Conservation (phyloP, 1,140 invertebrate genomes). For the Vollenhovia emeryi region DNA sequence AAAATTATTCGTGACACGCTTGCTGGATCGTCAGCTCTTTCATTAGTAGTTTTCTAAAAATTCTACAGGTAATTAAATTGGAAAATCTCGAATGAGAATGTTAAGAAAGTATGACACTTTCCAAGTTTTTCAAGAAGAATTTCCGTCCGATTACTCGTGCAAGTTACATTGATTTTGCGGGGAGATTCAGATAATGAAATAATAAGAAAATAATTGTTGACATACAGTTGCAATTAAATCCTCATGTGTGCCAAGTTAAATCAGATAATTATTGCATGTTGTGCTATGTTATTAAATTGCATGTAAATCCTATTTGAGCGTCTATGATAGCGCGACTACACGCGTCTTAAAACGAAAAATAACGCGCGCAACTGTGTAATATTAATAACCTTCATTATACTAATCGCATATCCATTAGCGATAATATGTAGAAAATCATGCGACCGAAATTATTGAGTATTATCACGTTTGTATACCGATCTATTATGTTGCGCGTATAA, state of each 20-base stretch:
- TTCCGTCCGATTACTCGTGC: neutral
- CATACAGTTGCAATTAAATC: conserved; percentile 11
- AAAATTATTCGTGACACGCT: conserved; percentile 3
- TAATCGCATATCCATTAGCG: conserved; percentile 39
- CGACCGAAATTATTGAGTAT: conserved; percentile 33
- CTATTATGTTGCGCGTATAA: conserved; percentile 7
- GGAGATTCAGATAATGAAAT: neutral
- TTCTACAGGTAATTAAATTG: conserved; percentile 18
- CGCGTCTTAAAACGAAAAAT: conserved; percentile 35
- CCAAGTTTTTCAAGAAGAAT: neutral
- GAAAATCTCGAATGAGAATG: neutral
- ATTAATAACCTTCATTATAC: conserved; percentile 38
- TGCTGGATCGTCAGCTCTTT: neutral
- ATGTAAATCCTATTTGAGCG: conserved; percentile 17
- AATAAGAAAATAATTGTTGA: neutral
- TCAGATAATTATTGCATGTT: conserved; percentile 20
- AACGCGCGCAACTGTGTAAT: neutral
- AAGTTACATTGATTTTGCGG: neutral
- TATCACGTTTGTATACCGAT: conserved; percentile 19
- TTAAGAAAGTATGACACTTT: neutral
- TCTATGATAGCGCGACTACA: neutral
- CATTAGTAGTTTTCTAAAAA: conserved; percentile 15
- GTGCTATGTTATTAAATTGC: too few relatives aligned
- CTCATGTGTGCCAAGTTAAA: conserved; percentile 20
- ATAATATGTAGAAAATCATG: conserved; percentile 57